These are phyloP conservation scores for Hiodon alosoides DNA, from an alignment of 2,113 vertebrate species.

Conservation along the genomic window DNA sequence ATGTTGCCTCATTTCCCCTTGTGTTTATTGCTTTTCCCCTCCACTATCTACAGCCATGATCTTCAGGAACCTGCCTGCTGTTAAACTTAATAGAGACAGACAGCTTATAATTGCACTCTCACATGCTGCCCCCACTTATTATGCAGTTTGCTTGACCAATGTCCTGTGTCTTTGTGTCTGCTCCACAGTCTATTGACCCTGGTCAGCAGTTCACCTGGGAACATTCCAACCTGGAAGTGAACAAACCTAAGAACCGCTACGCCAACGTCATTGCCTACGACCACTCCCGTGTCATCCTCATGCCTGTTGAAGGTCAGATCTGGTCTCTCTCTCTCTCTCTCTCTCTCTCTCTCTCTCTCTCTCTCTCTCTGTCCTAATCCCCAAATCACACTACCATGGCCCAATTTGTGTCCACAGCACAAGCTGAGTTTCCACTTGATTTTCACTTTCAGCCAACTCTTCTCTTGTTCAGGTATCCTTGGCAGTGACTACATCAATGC, in stretches of 20 bases:
- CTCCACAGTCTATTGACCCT: conserved; percentile 86
- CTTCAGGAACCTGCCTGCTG: conserved; percentile 33
- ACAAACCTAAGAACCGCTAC: conserved; percentile 97
- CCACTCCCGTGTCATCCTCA: conserved; percentile 91
- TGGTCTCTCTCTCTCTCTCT: neutral
- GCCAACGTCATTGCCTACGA: conserved; percentile 98
- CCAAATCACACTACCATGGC: too few relatives aligned
- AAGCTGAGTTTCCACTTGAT: neutral
- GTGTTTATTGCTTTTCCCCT: conserved; percentile 42
- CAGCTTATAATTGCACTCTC: conserved; percentile 35
- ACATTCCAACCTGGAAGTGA: conserved; percentile 96
- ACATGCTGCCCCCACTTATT: neutral
- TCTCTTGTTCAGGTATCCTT: conserved; percentile 69
- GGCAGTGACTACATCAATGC: conserved; percentile 97
- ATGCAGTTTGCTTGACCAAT: neutral
- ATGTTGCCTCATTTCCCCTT: conserved; percentile 41
- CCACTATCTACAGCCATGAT: conserved; percentile 41
- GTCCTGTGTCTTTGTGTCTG: neutral
- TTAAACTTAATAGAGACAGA: conserved; percentile 30
- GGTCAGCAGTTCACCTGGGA: conserved; percentile 99
- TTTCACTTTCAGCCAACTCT: neutral
- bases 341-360: neutral
- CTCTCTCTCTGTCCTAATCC: too few relatives aligned
- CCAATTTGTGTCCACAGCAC: neutral
- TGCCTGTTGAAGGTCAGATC: conserved; percentile 83